phyloP scores from a whole-genome alignment of 1,140 invertebrate species.

The Bombus turneri region DNA sequence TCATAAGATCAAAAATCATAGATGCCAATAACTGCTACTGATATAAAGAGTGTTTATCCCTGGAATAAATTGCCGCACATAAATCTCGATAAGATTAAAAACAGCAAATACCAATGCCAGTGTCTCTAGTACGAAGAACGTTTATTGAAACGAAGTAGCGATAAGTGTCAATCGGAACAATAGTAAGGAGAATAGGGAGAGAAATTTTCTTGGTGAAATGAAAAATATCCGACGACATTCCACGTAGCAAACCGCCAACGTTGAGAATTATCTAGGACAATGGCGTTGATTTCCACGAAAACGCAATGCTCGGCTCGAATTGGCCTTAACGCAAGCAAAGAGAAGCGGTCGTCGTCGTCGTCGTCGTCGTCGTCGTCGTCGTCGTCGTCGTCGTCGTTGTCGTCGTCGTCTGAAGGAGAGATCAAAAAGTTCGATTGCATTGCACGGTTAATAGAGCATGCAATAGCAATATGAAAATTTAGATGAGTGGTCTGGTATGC shows the following conservation, averaged over 20 bases:
- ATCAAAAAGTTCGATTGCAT: constrained; percentile 40
- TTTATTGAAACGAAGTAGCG: neutral
- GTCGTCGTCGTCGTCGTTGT: neutral
- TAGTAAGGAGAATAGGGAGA: neutral
- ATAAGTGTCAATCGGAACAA: neutral
- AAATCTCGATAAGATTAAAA: neutral
- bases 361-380: neutral
- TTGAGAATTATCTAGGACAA: constrained; percentile 12
- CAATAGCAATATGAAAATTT: constrained; percentile 46
- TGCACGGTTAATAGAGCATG: constrained; percentile 40
- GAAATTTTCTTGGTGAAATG: neutral
- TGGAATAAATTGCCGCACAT: too few species aligned
- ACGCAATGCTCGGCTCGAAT: neutral
- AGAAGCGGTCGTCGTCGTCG: neutral
- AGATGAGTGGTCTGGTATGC: constrained; percentile 27
- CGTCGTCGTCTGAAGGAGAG: constrained; percentile 15
- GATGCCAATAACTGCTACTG: too few species aligned
- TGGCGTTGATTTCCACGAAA: constrained; percentile 12
- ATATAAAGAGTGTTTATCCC: too few species aligned
- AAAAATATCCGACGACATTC: neutral
- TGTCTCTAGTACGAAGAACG: neutral
- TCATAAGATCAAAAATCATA: too few species aligned
- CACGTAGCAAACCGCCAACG: neutral
- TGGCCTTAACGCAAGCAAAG: neutral
- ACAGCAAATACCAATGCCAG: neutral